Percentiles rank a stretch among this genome's conserved stretches.
Evolutionary conservation across 1,140 invertebrate genomes (phyloP).

Genomic region (Tetragonula clypearis): DNA sequence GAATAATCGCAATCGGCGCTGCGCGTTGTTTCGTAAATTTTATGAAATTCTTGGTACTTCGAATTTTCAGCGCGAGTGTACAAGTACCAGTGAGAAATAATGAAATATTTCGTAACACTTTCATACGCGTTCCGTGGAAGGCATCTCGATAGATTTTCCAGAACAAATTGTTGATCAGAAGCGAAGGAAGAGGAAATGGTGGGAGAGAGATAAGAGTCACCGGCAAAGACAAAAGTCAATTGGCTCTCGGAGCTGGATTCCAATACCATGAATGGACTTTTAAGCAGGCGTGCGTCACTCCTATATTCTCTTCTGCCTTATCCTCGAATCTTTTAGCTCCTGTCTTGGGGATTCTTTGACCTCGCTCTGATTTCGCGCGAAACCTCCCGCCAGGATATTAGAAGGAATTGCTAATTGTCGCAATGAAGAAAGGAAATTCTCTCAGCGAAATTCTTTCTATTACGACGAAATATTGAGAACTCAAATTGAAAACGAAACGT

Average conservation of each 20-base stretch:
- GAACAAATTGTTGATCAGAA: not conserved
- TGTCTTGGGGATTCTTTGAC: constrained; percentile 33
- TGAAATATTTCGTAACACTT: too few species aligned
- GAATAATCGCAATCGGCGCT: too few species aligned
- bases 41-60: too few species aligned
- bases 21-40: too few species aligned
- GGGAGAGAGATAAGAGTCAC: not conserved
- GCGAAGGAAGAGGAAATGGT: not conserved
- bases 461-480: too few species aligned
- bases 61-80: too few species aligned
- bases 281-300: constrained; percentile 65
- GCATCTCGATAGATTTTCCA: not conserved
- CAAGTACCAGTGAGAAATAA: too few species aligned
- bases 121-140: not conserved
- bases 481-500: too few species aligned
- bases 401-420: not conserved
- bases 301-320: constrained; percentile 12
- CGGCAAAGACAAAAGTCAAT: constrained; percentile 63
- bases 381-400: constrained; percentile 11
- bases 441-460: too few species aligned
- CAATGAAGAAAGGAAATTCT: not conserved
- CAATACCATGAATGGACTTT: constrained; percentile 68
- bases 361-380: constrained; percentile 38
- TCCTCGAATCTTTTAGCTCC: not conserved
- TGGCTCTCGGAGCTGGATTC: constrained; percentile 63